Base-by-base conservation (phyloP, 2,113 vertebrate genomes). In the Mustela nigripes region DNA sequence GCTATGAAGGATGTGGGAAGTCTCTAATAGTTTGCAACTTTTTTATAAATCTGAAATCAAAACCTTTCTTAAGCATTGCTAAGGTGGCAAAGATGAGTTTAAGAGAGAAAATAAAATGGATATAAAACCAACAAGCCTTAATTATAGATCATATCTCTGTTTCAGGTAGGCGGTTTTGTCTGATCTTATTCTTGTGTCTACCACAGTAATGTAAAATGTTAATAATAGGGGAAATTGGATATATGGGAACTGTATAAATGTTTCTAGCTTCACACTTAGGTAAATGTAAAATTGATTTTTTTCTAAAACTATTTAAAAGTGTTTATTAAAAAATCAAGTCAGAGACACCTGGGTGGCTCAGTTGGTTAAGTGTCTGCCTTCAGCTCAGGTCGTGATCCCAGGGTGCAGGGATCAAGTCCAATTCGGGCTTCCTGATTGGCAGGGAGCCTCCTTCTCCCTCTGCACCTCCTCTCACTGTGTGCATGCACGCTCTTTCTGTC, bases 21-120 rank as follows among this genome's bases (percentile, higher is more conserved):
- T 65, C 78, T 33, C 26, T 69, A 58, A 21, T 81, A 56, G 8
- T 65, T 63, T 45, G n/a, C 1, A 63, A 78, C 3, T 33, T 85
- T 63, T 78, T 91, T 60, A 7, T 39, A 83, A 45, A 78, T 91
- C 10, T 69, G 85, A 90, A 94, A 65, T 42, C n/a, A 8, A 86
- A 67, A 86, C 12, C 67, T 45, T n/a, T 33, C 39, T 76, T 53
- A 42, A 80, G 58, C 2, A 45, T 19, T 48, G n/a, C 21, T 63
- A 65, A 62, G 50, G 33, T 48, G 31, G 33, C 69, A 71, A 76
- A 92, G 53, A 22, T 33, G 7, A 19, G 58, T 62, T 60, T n/a
- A 87, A 50, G 21, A 33, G 11, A 33, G 21, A 65, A 24, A n/a
- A 67, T 15, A 92, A 88, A 88, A 42, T 2, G 12, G 12, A 4